phyloP scores from a whole-genome alignment of 2,888 invertebrate species.

The Lamellibrachia satsuma region DNA sequence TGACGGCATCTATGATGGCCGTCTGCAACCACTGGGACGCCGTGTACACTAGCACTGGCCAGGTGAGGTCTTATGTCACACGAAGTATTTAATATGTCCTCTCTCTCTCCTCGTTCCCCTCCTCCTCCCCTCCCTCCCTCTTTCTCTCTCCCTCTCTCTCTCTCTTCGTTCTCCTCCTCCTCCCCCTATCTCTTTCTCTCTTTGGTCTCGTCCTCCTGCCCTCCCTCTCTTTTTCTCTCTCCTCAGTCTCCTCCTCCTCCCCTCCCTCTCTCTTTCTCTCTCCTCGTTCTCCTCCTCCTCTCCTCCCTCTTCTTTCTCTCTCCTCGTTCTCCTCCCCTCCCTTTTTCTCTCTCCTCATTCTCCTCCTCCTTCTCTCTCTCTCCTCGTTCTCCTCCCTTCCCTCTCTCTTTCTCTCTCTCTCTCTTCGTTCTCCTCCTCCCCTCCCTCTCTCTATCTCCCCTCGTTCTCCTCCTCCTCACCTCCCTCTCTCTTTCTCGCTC shows the following conservation, averaged over 20 bases:
- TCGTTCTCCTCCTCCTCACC: too few relatives aligned
- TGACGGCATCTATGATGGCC: constrained; percentile 35
- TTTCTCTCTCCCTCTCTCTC: not conserved
- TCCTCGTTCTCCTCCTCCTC: too few relatives aligned
- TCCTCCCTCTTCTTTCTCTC: too few relatives aligned
- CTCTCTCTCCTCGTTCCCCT: not conserved
- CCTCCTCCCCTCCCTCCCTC: too few relatives aligned
- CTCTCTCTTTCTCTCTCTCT: not conserved
- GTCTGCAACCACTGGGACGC: constrained; percentile 40
- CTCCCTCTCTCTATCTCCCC: too few relatives aligned
- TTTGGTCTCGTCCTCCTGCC: not conserved
- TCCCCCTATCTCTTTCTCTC: not conserved
- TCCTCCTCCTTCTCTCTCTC: not conserved
- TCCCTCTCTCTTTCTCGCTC: not conserved
- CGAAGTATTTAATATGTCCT: not conserved
- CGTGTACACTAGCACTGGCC: constrained; percentile 29
- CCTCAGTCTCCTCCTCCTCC: too few relatives aligned
- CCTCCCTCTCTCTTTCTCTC: not conserved
- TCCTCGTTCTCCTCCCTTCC: not conserved
- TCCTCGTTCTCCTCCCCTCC: too few relatives aligned
- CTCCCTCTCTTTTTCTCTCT: too few relatives aligned
- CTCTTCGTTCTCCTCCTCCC: not conserved
- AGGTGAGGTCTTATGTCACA: constrained; percentile 29
- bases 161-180: not conserved
- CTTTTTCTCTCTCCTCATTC: not conserved